Conservation (phyloP, 2,888 invertebrate genomes). For the Apodemia hepburni region DNA sequence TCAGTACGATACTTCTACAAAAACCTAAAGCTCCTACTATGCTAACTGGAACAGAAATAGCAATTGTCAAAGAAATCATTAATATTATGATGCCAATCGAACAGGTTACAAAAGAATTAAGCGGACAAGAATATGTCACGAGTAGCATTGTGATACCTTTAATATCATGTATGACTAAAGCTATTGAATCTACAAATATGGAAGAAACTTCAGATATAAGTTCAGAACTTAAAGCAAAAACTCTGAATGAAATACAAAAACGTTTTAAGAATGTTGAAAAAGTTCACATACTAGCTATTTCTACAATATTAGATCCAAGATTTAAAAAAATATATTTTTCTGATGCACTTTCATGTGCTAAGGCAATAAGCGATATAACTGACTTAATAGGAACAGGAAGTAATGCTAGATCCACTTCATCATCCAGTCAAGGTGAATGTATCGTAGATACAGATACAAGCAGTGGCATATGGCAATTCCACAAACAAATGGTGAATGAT, state of each 20-base stretch:
- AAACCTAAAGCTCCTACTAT: conserved; percentile 10
- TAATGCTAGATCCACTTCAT: conserved; percentile 1
- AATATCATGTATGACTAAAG: conserved; percentile 6
- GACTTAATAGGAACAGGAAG: conserved; percentile 7
- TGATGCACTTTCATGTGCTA: conserved; percentile 8
- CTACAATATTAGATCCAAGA: conserved; percentile 7
- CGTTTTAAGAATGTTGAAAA: conserved; percentile 6
- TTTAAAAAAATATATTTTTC: conserved; percentile 8
- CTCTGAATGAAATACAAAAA: conserved; percentile 9
- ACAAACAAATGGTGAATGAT: background rate
- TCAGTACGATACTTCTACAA: conserved; percentile 5
- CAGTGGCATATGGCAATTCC: background rate
- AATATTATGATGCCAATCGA: conserved; percentile 3
- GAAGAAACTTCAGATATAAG: conserved; percentile 5
- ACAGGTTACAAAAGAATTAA: conserved; percentile 6
- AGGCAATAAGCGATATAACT: conserved; percentile 3
- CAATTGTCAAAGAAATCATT: conserved; percentile 2
- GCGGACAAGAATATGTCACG: conserved; percentile 3
- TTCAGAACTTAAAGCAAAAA: conserved; percentile 3
- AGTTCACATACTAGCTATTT: conserved; percentile 3
- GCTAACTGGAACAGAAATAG: conserved; percentile 10
- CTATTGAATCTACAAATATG: conserved; percentile 6
- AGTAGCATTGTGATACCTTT: conserved; percentile 7
- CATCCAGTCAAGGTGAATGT: background rate
- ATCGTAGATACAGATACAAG: too few species aligned